phyloP scores from a whole-genome alignment of 2,797 vertebrate species.

The Podarcis siculus region DNA sequence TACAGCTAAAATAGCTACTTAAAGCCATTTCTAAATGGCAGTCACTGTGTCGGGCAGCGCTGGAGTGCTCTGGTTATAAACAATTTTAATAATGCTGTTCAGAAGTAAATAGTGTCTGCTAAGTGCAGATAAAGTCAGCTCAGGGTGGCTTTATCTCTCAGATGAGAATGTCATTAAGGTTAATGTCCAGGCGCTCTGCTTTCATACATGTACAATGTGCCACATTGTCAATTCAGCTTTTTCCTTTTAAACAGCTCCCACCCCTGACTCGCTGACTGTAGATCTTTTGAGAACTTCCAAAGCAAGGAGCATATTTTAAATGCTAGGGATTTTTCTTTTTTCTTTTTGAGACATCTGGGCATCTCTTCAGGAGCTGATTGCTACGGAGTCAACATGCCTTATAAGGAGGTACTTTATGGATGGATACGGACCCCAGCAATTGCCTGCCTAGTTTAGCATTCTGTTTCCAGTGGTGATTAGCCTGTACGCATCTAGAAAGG shows the following conservation, averaged over 20 bases:
- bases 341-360: conserved; percentile 82
- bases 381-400: conserved; percentile 68
- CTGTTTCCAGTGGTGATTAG: background rate
- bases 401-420: conserved; percentile 65
- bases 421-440: background rate
- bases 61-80: conserved; percentile 52
- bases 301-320: conserved; percentile 76
- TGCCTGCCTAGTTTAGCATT: background rate
- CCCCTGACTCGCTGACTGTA: conserved; percentile 62
- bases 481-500: background rate
- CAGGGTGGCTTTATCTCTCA: conserved; percentile 52
- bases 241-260: conserved; percentile 65
- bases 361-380: conserved; percentile 77
- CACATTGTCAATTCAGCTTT: conserved; percentile 71
- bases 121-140: conserved; percentile 49
- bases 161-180: conserved; percentile 64
- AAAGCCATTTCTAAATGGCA: conserved; percentile 35
- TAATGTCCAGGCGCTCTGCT: conserved; percentile 46
- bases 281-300: conserved; percentile 71
- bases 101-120: conserved; percentile 58
- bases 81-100: conserved; percentile 59
- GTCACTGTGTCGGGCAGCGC: conserved; percentile 27
- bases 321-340: conserved; percentile 81
- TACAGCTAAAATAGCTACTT: conserved; percentile 35
- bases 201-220: conserved; percentile 62